Evolutionary conservation across 1,140 invertebrate species (phyloP).

Genomic region (Kradibia gibbosae): DNA sequence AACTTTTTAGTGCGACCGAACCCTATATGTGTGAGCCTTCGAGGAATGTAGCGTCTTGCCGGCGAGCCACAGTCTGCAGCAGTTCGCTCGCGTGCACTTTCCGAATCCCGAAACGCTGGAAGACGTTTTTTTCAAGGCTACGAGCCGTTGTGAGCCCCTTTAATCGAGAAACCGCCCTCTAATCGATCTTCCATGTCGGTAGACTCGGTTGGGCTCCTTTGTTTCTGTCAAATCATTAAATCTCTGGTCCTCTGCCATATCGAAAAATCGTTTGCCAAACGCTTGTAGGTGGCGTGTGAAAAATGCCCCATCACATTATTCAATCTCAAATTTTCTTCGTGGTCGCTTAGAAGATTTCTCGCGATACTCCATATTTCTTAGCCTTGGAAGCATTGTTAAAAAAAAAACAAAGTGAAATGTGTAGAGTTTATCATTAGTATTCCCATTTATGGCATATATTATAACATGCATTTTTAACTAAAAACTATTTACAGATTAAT

Average conservation of each 20-base stretch:
- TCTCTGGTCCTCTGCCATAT: neutral
- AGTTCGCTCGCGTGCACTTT: neutral
- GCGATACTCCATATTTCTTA: neutral
- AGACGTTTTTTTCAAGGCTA: neutral
- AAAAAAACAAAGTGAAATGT: neutral
- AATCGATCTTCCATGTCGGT: constrained; percentile 11
- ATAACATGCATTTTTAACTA: too few relatives aligned
- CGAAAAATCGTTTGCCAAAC: constrained; percentile 8
- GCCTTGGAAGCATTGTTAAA: neutral
- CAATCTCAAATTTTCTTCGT: neutral
- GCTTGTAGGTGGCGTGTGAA: neutral
- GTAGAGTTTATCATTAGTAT: too few relatives aligned
- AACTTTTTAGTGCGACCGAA: neutral
- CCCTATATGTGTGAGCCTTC: neutral
- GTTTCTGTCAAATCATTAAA: constrained; percentile 11
- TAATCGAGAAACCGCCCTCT: neutral
- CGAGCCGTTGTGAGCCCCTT: neutral
- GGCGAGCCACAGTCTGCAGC: too few relatives aligned
- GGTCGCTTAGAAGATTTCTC: neutral
- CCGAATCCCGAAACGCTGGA: neutral
- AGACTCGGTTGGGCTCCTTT: neutral
- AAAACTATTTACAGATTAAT: too few relatives aligned
- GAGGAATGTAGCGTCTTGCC: neutral
- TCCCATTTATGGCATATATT: too few relatives aligned
- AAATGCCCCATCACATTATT: neutral